phyloP scores from a whole-genome alignment of 2,797 vertebrate species.

The Takifugu ocellatus region DNA sequence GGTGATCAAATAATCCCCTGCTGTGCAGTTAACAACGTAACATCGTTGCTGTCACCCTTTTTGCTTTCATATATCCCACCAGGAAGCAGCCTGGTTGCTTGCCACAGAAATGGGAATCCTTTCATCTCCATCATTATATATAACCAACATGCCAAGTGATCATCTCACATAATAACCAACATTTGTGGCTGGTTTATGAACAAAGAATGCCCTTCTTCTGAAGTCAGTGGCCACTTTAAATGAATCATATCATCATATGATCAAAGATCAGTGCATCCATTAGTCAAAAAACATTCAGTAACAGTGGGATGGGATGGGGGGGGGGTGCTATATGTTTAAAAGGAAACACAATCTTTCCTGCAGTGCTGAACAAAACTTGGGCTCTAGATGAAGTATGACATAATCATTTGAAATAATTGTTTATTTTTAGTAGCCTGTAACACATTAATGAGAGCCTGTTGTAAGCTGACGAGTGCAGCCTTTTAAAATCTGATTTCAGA shows the following conservation, averaged over 20 bases:
- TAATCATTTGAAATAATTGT: background rate
- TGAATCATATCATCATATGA: too few species aligned
- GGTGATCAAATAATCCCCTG: slow-evolving; percentile 53
- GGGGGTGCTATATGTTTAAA: too few species aligned
- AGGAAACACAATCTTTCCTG: too few species aligned
- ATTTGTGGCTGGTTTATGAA: too few species aligned
- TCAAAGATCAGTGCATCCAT: too few species aligned
- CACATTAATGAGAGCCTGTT: slow-evolving; percentile 17
- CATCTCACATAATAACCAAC: background rate
- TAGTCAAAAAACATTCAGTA: too few species aligned
- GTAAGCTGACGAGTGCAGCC: slow-evolving; percentile 7
- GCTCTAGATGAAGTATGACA: background rate
- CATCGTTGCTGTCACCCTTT: slow-evolving; percentile 42
- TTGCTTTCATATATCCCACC: slow-evolving; percentile 31
- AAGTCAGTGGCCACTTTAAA: too few species aligned
- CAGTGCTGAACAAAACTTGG: background rate
- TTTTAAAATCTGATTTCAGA: background rate
- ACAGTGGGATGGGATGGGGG: too few species aligned
- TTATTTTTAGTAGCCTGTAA: slow-evolving; percentile 15
- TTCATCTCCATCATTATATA: slow-evolving; percentile 28
- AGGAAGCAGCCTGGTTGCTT: slow-evolving; percentile 33
- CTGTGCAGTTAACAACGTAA: slow-evolving; percentile 41
- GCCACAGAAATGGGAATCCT: slow-evolving; percentile 25
- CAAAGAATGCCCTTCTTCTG: too few species aligned
- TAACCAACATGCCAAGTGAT: slow-evolving; percentile 29